Evolutionary conservation across 2,113 vertebrate species (phyloP).

Genomic region (Cyprinodon tularosa): DNA sequence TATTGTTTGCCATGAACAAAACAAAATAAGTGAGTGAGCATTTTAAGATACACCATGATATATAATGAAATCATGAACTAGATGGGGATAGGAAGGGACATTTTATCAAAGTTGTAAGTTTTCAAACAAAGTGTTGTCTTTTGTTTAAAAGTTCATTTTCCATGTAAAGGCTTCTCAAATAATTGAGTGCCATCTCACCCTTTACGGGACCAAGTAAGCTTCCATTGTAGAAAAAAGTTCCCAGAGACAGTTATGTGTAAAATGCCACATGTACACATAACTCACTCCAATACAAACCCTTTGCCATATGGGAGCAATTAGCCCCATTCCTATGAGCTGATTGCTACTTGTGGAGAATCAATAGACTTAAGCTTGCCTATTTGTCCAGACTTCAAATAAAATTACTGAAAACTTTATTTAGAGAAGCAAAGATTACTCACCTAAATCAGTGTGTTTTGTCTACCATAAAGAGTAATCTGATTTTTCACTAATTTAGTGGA

Average conservation of each 20-base stretch:
- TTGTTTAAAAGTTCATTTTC: conserved; percentile 32
- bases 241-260: conserved; percentile 54
- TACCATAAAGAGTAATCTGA: conserved; percentile 38
- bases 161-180: conserved; percentile 54
- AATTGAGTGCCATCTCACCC: conserved; percentile 43
- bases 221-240: conserved; percentile 49
- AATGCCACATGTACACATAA: conserved; percentile 19
- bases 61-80: conserved; percentile 24
- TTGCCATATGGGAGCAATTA: conserved; percentile 60
- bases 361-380: conserved; percentile 27
- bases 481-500: conserved; percentile 10
- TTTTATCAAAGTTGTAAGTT: conserved; percentile 34
- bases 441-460: conserved; percentile 27
- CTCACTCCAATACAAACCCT: conserved; percentile 47
- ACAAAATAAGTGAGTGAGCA: conserved; percentile 10
- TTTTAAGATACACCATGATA: conserved; percentile 6
- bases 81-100: conserved; percentile 1
- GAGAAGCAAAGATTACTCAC: conserved; percentile 18
- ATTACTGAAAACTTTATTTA: not conserved
- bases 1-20: conserved; percentile 1
- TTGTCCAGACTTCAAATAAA: conserved; percentile 7
- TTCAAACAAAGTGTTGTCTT: conserved; percentile 19
- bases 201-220: conserved; percentile 58
- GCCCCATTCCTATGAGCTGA: conserved; percentile 42
- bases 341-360: conserved; percentile 45